These are phyloP conservation scores for Sesamia inferens DNA, from an alignment of 2,888 invertebrate genomes.

Conservation along the genomic window DNA sequence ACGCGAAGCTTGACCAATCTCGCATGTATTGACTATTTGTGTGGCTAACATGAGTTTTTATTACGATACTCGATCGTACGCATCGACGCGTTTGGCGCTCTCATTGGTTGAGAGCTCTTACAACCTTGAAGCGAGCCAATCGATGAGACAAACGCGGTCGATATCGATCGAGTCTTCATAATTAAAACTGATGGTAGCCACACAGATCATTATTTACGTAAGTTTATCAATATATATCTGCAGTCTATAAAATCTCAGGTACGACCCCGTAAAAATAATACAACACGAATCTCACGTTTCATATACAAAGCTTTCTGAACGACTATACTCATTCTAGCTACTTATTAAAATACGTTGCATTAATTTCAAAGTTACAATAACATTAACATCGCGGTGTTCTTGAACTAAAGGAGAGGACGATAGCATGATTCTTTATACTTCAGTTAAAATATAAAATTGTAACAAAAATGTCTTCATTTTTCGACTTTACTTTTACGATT, in stretches of 20 bases:
- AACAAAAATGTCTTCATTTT: conserved; percentile 14
- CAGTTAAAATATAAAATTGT: conserved; percentile 12
- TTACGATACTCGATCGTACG: too few species aligned
- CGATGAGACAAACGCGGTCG: too few species aligned
- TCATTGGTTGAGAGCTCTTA: too few species aligned
- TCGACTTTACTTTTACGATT: neutral
- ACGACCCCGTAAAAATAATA: conserved; percentile 62
- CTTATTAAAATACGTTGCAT: conserved; percentile 44
- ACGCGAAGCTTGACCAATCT: conserved; percentile 3
- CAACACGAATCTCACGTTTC: conserved; percentile 46
- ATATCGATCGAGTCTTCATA: too few species aligned
- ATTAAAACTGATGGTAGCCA: too few species aligned
- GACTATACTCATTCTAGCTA: conserved; percentile 40
- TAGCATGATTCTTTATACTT: conserved; percentile 11
- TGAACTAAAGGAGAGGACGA: conserved; percentile 6
- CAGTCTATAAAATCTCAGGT: conserved; percentile 63
- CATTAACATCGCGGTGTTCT: conserved; percentile 36
- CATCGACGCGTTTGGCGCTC: too few species aligned
- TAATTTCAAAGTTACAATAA: conserved; percentile 42
- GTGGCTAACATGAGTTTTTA: too few species aligned
- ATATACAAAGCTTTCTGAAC: conserved; percentile 47
- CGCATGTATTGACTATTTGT: conserved; percentile 23
- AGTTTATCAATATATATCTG: conserved; percentile 53
- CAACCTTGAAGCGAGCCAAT: too few species aligned
- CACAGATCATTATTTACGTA: conserved; percentile 41